Evolutionary conservation across 2,797 vertebrate genomes (phyloP).

Genomic region (Rallus crepitans): DNA sequence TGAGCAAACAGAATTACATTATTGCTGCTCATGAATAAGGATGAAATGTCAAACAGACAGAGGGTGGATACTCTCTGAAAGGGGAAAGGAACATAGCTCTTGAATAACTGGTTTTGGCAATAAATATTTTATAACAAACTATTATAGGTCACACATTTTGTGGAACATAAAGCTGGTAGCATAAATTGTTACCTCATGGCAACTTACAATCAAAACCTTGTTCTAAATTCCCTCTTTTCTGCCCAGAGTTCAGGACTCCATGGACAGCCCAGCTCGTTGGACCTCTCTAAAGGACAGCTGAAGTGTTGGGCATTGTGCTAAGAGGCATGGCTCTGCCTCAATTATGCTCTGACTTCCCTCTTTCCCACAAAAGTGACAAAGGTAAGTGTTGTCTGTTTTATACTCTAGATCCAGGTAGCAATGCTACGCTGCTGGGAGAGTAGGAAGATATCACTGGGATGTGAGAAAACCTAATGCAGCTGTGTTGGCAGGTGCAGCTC

Average conservation of each 20-base stretch:
- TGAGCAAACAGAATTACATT: neutral
- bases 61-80: neutral
- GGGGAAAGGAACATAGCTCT: neutral
- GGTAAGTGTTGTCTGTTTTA: neutral
- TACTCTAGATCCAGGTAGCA: neutral
- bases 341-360: neutral
- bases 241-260: neutral
- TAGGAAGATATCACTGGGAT: neutral
- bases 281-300: neutral
- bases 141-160: neutral
- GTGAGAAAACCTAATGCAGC: neutral
- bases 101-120: neutral
- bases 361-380: neutral
- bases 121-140: neutral
- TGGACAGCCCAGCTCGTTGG: neutral
- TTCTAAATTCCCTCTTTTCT: neutral
- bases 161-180: neutral
- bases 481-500: neutral
- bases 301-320: neutral
- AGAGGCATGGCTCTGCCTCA: neutral
- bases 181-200: neutral
- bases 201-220: neutral
- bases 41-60: neutral
- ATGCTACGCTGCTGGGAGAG: accelerated
- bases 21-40: neutral